A percentile compares a stretch with the other conserved stretches of the same genome.
phyloP scores from a whole-genome alignment of 2,797 vertebrate genomes.

The Schizopygopsis pylzovi region DNA sequence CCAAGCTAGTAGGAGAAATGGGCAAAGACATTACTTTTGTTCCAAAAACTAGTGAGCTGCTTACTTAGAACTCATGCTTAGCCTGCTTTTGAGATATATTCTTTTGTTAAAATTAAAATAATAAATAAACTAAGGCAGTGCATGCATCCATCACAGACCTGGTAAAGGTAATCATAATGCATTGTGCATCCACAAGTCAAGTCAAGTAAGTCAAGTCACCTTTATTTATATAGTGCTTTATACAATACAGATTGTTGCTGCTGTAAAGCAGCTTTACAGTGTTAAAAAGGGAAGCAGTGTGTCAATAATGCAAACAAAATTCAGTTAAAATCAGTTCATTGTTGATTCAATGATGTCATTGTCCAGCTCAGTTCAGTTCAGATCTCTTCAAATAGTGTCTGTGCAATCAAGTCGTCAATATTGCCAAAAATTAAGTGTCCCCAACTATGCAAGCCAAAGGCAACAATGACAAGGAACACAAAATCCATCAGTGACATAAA shows the following conservation, averaged over 20 bases:
- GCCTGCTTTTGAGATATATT: not conserved
- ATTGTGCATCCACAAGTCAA: not conserved
- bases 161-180: not conserved
- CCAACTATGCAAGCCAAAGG: not conserved
- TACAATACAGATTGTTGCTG: not conserved
- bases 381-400: not conserved
- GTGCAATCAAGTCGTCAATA: not conserved
- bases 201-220: not conserved
- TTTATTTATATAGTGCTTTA: not conserved
- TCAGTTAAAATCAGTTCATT: not conserved
- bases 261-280: no score
- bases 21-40: not conserved
- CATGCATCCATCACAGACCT: not conserved
- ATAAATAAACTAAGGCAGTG: not conserved
- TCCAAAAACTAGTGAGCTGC: not conserved
- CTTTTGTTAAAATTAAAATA: not conserved
- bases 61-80: not conserved
- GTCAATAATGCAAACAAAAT: not conserved
- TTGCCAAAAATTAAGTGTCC: not conserved
- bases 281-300: not conserved
- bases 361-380: not conserved
- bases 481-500: no score
- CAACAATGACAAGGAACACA: no score
- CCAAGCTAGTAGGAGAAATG: not conserved
- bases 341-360: not conserved